Conservation (phyloP, 2,888 invertebrate genomes). For the Philaethria dido region DNA sequence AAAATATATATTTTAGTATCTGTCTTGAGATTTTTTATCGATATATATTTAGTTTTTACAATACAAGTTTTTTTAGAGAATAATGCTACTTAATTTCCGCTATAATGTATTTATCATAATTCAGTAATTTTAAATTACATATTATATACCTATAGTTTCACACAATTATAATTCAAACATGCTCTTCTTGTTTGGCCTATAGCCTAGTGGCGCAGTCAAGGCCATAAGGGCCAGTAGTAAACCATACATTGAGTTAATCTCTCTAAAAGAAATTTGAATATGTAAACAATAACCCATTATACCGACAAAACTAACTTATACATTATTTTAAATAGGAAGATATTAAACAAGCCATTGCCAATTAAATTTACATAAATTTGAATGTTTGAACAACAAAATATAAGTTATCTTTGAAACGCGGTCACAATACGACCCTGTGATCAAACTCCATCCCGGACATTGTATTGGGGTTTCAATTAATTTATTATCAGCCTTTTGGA, state of each 20-base stretch:
- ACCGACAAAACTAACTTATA: background rate
- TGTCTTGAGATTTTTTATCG: too few species aligned
- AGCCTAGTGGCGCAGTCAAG: background rate
- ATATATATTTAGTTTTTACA: too few species aligned
- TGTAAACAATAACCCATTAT: background rate
- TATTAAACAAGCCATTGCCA: background rate
- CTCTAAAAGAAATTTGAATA: background rate
- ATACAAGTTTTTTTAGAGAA: too few species aligned
- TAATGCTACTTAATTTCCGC: too few species aligned
- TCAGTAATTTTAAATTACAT: too few species aligned
- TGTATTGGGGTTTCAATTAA: conserved; percentile 28
- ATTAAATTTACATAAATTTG: conserved; percentile 12
- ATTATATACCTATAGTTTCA: too few species aligned
- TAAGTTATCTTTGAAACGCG: conserved; percentile 17
- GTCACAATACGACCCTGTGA: conserved; percentile 18
- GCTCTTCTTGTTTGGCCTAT: background rate
- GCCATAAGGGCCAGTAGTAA: background rate
- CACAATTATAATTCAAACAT: background rate
- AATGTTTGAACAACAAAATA: conserved; percentile 9
- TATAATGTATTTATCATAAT: too few species aligned
- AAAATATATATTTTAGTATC: too few species aligned
- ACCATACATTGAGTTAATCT: background rate
- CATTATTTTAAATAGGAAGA: background rate
- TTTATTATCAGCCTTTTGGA: too few species aligned
- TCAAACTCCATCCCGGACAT: conserved; percentile 13